A percentile compares a stretch with the other conserved stretches of the same genome.
phyloP scores from a whole-genome alignment of 1,140 invertebrate genomes.

The Leptopilina boulardi region DNA sequence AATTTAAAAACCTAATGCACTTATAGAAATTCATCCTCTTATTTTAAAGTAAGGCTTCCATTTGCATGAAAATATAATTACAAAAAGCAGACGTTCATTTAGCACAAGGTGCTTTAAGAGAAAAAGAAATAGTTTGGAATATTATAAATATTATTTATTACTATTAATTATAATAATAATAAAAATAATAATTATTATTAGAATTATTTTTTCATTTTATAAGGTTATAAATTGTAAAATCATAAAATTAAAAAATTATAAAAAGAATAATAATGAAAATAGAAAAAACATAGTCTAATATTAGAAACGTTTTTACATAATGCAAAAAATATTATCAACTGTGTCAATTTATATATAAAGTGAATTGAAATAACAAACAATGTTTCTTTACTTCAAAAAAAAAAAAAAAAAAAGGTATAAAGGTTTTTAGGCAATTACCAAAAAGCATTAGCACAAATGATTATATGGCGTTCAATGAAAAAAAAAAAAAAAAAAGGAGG shows the following conservation, averaged over 20 bases:
- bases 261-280: too few species aligned
- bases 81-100: neutral
- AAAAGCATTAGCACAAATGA: constrained; percentile 3
- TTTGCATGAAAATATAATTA: neutral
- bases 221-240: too few species aligned
- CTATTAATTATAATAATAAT: neutral
- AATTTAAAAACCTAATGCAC: neutral
- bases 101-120: neutral
- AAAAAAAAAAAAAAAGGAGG: constrained; percentile 13
- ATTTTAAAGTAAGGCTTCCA: neutral
- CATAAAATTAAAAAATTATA: too few species aligned
- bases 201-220: too few species aligned
- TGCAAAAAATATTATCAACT: too few species aligned
- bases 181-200: too few species aligned
- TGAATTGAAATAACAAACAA: too few species aligned
- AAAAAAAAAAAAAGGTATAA: neutral
- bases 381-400: neutral
- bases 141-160: neutral
- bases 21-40: constrained; percentile 4
- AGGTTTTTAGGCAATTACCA: neutral
- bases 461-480: constrained; percentile 4
- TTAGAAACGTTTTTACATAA: too few species aligned
- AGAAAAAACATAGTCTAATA: too few species aligned
- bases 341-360: too few species aligned
- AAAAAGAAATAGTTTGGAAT: neutral